Base-by-base conservation (phyloP, 2,113 vertebrate genomes). In the Cololabis saira region DNA sequence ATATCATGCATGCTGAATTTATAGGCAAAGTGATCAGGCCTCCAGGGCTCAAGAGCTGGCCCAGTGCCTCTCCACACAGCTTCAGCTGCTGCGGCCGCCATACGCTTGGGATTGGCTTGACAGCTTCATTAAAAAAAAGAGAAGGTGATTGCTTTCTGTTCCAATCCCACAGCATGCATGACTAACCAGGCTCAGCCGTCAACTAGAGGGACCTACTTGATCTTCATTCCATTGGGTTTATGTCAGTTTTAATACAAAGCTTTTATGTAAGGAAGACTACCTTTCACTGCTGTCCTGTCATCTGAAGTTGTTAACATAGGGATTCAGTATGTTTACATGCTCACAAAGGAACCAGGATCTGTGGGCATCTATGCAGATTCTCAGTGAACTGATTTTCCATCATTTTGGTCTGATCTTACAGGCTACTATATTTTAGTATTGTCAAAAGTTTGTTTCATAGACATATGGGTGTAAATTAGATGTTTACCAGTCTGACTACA, bases 111-210 rank as follows among this genome's bases (percentile, higher is more conserved):
- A 85, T 88, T 82, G 84, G 71, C 74, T 79, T 88, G 89, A 91
- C 89, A 92, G 87, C 89, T 93, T 88, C 83, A 92, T 92, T 89
- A 91, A 70, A 85, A 79, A 86, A 79, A 66, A 87, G 75, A 77
- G 61, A 70, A 81, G 78, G 81, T 86, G 88, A 91, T 86, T 91
- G 86, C 81, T 67, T 84, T 86, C 84, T 67, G 67, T 72, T 73
- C 66, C 80, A 65, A 71, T 84, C 78, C 74, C 69, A 42, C 50
- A 81, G 77, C 83, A 89, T 73, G 80, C 83, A 88, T 89, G 89
- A 87, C 81, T 89, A 88, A 90, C 74, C 89, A 82, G 80, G 64
- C 70, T 74, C 82, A 71, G 80, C 65, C 58, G 74, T 61, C 69
- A 74, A 78, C 75, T 67, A 68, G 71, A 73, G 77, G 78, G 51